phyloP scores from a whole-genome alignment of 1,140 invertebrate species.

The Megalopta genalis region DNA sequence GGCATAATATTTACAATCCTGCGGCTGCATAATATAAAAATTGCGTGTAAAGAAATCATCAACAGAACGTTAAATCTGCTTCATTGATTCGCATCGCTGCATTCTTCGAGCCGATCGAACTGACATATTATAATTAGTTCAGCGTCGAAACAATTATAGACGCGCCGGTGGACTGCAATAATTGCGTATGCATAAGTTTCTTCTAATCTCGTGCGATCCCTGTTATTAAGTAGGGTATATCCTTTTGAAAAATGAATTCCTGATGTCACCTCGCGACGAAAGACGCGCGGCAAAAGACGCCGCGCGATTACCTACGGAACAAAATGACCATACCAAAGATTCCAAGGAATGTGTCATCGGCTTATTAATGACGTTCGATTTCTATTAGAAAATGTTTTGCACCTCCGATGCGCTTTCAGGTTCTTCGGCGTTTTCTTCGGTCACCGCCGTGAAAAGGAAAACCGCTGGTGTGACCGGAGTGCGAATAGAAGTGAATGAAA shows the following conservation, averaged over 20 bases:
- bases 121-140: too few species aligned
- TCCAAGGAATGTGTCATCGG: not conserved
- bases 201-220: not conserved
- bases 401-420: too few species aligned
- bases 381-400: not conserved
- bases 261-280: not conserved
- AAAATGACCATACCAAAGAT: not conserved
- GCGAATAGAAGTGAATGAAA: too few species aligned
- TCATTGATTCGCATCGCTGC: too few species aligned
- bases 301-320: not conserved
- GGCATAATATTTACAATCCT: too few species aligned
- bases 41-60: too few species aligned
- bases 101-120: too few species aligned
- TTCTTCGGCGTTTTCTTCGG: not conserved
- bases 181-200: not conserved
- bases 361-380: not conserved
- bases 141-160: too few species aligned
- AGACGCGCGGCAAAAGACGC: not conserved
- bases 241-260: not conserved
- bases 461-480: too few species aligned
- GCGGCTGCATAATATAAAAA: too few species aligned
- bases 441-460: not conserved
- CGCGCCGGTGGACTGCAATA: fast-evolving
- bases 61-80: too few species aligned
- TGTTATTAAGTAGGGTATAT: not conserved